These are phyloP conservation scores for Crossaster papposus DNA, from an alignment of 53 echinoderm and acorn worm species.

Conservation along the genomic window DNA sequence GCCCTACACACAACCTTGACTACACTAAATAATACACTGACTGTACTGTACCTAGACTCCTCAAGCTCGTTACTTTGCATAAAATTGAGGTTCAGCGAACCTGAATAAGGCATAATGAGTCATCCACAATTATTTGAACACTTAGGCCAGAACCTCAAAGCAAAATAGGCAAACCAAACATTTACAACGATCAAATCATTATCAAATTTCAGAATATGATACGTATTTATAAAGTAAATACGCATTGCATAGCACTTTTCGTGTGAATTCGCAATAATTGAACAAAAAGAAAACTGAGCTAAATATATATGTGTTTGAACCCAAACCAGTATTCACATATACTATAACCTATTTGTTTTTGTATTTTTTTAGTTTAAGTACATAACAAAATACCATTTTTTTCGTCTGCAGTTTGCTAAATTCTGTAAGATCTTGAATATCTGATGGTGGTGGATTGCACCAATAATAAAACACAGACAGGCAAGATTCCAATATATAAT, in stretches of 20 bases:
- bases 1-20: neutral
- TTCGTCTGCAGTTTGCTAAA: too few relatives aligned
- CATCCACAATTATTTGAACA: neutral
- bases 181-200: neutral
- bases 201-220: neutral
- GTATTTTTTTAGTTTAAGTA: too few relatives aligned
- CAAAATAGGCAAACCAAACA: neutral
- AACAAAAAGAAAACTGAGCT: neutral
- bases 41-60: neutral
- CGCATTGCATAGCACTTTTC: neutral
- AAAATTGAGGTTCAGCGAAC: conserved; percentile 35
- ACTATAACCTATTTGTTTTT: too few relatives aligned
- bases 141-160: conserved; percentile 2
- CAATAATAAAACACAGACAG: neutral
- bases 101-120: conserved; percentile 45
- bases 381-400: too few relatives aligned
- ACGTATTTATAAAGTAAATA: neutral
- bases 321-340: too few relatives aligned
- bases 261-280: neutral
- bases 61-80: conserved; percentile 37
- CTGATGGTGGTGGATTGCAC: neutral
- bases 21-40: neutral
- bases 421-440: too few relatives aligned
- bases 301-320: neutral
- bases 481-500: neutral